Evolutionary conservation across 2,797 vertebrate species (phyloP).

Genomic region (Premnoplex brunnescens): DNA sequence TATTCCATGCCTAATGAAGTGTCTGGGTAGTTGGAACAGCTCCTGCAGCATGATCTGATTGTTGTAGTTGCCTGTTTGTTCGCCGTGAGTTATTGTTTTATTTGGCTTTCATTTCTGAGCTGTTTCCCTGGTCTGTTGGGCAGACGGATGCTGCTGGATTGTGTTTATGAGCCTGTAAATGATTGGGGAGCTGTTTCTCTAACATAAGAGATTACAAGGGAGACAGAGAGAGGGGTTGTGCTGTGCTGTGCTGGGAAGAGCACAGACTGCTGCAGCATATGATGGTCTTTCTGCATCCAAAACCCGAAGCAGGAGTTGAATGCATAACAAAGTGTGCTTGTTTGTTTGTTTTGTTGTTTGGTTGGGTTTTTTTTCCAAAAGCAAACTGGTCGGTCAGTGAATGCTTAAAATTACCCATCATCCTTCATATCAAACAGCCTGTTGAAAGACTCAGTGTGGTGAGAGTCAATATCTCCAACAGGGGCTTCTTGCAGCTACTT

Average conservation of each 20-base stretch:
- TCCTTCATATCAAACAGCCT: not conserved
- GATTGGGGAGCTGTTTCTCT: slow-evolving; percentile 62
- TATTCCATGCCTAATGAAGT: slow-evolving; percentile 60
- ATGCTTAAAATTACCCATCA: not conserved
- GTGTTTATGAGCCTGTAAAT: slow-evolving; percentile 62
- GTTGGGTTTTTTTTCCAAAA: not conserved
- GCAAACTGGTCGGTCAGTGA: not conserved
- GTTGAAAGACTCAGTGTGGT: not conserved
- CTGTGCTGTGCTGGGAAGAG: slow-evolving; percentile 11
- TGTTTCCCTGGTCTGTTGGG: slow-evolving; percentile 56
- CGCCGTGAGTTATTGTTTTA: slow-evolving; percentile 64
- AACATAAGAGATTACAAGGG: slow-evolving; percentile 45
- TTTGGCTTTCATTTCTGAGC: slow-evolving; percentile 64
- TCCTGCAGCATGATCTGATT: slow-evolving; percentile 53
- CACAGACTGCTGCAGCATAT: slow-evolving; percentile 47
- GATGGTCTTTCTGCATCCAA: slow-evolving; percentile 22
- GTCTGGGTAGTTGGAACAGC: slow-evolving; percentile 45
- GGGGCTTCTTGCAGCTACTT: not conserved
- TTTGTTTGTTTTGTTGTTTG: not conserved
- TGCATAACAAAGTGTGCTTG: not conserved
- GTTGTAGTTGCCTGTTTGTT: slow-evolving; percentile 56
- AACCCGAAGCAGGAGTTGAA: not conserved
- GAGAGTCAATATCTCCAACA: not conserved
- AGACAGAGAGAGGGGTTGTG: not conserved
- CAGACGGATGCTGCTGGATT: slow-evolving; percentile 57